Conservation (phyloP, 2,888 invertebrate species). For the Isotomurus palustris region DNA sequence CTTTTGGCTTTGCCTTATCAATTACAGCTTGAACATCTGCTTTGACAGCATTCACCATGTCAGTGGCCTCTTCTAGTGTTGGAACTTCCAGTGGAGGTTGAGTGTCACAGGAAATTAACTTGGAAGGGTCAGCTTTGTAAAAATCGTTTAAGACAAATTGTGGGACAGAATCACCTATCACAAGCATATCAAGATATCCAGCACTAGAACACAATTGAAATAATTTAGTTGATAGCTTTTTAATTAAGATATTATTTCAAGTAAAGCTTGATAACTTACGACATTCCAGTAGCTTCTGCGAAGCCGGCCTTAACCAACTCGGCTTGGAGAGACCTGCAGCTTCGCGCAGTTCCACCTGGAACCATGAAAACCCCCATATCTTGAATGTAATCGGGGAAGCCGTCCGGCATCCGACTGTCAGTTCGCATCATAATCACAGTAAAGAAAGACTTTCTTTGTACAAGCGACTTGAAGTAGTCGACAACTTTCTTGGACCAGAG, state of each 20-base stretch:
- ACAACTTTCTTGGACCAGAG: constrained; percentile 8
- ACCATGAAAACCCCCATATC: constrained; percentile 9
- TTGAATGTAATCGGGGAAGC: constrained; percentile 5
- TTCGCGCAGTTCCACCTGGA: neutral
- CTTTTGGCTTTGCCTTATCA: neutral
- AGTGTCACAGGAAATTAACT: too few relatives aligned
- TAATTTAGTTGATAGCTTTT: neutral
- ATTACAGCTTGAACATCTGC: neutral
- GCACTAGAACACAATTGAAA: neutral
- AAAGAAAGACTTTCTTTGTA: neutral
- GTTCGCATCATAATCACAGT: constrained; percentile 9
- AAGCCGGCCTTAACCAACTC: constrained; percentile 3
- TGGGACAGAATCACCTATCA: too few relatives aligned
- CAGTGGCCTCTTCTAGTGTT: neutral
- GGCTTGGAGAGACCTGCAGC: neutral
- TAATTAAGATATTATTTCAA: too few relatives aligned
- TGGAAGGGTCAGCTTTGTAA: neutral
- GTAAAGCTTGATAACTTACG: neutral
- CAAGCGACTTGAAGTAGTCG: neutral
- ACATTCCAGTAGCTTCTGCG: constrained; percentile 1
- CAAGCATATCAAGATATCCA: neutral
- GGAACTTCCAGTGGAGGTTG: neutral
- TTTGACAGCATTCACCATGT: neutral
- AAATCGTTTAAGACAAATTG: neutral
- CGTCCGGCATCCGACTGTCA: neutral